Percentiles rank a stretch among this genome's conserved stretches.
Evolutionary conservation across 2,888 invertebrate genomes (phyloP).

Genomic region (Salticus scenicus): DNA sequence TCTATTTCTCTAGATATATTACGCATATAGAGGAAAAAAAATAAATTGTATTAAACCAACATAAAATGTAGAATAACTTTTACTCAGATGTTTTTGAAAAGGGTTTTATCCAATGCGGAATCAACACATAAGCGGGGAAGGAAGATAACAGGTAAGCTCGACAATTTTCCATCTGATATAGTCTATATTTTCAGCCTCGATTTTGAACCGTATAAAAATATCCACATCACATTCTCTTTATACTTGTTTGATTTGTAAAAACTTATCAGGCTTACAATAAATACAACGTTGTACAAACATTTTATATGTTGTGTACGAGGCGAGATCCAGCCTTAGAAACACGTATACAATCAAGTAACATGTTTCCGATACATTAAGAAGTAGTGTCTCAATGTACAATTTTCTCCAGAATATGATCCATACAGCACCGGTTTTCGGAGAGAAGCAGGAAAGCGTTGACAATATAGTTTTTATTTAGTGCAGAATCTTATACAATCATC

Average conservation of each 20-base stretch:
- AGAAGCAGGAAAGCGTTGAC: not conserved
- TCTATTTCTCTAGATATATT: no score
- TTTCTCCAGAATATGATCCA: not conserved
- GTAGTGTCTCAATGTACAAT: not conserved
- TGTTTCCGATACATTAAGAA: slow-evolving; percentile 10
- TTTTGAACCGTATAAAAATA: slow-evolving; percentile 62
- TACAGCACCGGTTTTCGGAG: slow-evolving; percentile 47
- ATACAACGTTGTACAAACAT: slow-evolving; percentile 33
- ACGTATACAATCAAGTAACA: slow-evolving; percentile 17
- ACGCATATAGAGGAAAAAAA: no score
- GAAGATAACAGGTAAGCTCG: slow-evolving; percentile 62
- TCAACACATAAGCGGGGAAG: slow-evolving; percentile 3
- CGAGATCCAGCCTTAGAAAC: slow-evolving; percentile 33
- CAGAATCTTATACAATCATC: no score
- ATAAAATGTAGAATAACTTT: not conserved
- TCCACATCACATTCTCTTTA: slow-evolving; percentile 39
- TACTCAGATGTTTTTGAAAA: not conserved
- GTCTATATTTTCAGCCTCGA: slow-evolving; percentile 38
- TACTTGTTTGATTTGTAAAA: slow-evolving; percentile 20
- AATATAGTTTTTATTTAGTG: no score
- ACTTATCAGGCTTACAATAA: slow-evolving; percentile 51
- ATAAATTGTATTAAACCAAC: no score
- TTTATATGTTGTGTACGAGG: slow-evolving; percentile 10
- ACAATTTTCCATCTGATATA: slow-evolving; percentile 51
- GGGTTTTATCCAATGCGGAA: not conserved